Conservation (phyloP, 2,113 vertebrate species). For the Pedionomus torquatus region DNA sequence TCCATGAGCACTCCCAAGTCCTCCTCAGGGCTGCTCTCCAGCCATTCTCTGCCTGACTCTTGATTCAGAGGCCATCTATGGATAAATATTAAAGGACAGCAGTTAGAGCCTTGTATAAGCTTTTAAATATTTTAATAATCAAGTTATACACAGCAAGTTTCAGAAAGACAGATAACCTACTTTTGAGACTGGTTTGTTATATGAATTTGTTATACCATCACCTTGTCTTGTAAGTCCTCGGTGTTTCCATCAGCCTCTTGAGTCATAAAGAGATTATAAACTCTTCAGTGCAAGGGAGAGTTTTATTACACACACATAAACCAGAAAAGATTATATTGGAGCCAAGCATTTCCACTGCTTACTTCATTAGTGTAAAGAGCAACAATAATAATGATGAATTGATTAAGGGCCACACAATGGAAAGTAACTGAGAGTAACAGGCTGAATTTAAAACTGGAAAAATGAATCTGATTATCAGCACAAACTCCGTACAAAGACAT, state of each 20-base stretch:
- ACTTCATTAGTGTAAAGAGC: constrained; percentile 1
- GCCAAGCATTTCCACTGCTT: neutral
- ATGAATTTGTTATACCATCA: neutral
- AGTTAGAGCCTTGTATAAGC: neutral
- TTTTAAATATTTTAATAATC: neutral
- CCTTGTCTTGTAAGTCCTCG: neutral
- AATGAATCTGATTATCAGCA: neutral
- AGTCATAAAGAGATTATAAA: neutral
- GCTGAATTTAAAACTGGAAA: neutral
- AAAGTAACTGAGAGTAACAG: neutral
- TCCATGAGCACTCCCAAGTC: too few species aligned
- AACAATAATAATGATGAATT: constrained; percentile 9
- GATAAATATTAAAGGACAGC: neutral
- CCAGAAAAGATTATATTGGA: neutral
- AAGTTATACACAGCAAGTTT: neutral
- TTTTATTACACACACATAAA: constrained; percentile 14
- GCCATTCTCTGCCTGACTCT: neutral
- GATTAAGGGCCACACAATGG: neutral
- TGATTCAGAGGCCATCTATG: neutral
- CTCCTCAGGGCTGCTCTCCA: too few species aligned
- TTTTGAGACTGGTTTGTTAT: neutral
- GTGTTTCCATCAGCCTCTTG: neutral
- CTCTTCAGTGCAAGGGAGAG: neutral
- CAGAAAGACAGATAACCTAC: neutral
- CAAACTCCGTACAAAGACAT: neutral